A percentile compares a stretch with the other conserved stretches of the same genome.
Evolutionary conservation across 1,140 invertebrate genomes (phyloP).

Genomic region (Zaprionus capensis): DNA sequence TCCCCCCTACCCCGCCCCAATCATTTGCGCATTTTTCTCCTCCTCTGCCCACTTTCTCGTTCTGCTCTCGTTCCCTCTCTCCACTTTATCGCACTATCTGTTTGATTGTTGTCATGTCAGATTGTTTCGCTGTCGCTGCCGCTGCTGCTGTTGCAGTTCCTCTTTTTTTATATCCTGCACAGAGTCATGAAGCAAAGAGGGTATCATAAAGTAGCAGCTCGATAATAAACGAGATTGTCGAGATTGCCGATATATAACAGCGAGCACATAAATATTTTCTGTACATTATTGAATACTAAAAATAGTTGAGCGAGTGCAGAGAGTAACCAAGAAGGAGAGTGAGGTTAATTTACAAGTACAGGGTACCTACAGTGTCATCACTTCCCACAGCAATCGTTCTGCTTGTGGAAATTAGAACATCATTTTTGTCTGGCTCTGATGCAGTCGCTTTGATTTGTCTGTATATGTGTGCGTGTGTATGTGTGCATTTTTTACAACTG

Average conservation of each 20-base stretch:
- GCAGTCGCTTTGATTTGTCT: slow-evolving; percentile 13
- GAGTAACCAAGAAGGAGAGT: not conserved
- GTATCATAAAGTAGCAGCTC: not conserved
- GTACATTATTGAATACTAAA: not conserved
- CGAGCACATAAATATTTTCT: not conserved
- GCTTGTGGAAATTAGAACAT: slow-evolving; percentile 77
- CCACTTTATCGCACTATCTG: slow-evolving; percentile 5
- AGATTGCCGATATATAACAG: not conserved
- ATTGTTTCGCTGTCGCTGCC: slow-evolving; percentile 20
- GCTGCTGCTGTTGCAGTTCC: slow-evolving; percentile 20
- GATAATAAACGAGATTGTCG: not conserved
- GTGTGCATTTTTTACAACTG: slow-evolving; percentile 6
- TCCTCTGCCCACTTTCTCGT: not conserved
- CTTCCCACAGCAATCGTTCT: no score
- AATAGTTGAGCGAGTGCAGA: not conserved
- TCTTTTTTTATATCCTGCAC: slow-evolving; percentile 14
- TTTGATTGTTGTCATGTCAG: slow-evolving; percentile 29
- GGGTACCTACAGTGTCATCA: not conserved
- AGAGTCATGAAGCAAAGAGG: not conserved
- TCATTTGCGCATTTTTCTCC: not conserved
- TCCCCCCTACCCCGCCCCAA: not conserved
- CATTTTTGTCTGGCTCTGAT: slow-evolving; percentile 62
- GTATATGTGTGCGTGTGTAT: slow-evolving; percentile 29
- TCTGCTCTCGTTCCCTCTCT: slow-evolving; percentile 13
- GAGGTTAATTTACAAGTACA: not conserved